Percentiles rank a stretch among this genome's conserved stretches.
These are phyloP conservation scores for Vesta saturnalis DNA, from an alignment of 2,888 invertebrate species.

Conservation along the genomic window DNA sequence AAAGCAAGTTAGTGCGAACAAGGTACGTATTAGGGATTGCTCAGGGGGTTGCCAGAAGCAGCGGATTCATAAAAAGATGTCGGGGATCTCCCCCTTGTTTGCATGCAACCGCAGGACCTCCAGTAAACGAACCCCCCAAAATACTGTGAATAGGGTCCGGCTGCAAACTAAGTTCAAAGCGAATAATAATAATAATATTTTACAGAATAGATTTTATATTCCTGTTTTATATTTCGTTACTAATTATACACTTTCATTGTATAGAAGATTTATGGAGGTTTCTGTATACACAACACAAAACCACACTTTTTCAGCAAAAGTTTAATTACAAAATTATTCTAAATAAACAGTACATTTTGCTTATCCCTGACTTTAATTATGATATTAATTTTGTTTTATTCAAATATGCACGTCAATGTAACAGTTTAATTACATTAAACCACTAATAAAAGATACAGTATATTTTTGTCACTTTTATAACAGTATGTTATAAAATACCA, in stretches of 20 bases:
- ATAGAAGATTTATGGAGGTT: neutral
- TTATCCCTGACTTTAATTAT: neutral
- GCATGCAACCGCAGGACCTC: slow-evolving; percentile 46
- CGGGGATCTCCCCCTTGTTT: slow-evolving; percentile 48
- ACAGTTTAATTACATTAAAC: neutral
- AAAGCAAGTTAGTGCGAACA: slow-evolving; percentile 46
- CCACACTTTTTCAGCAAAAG: neutral
- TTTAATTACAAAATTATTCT: slow-evolving; percentile 1
- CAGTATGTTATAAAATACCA: too few species aligned
- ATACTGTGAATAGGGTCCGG: slow-evolving; percentile 32
- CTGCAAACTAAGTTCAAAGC: slow-evolving; percentile 22
- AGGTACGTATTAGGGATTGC: slow-evolving; percentile 41
- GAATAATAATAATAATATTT: slow-evolving; percentile 31
- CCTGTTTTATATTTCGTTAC: neutral
- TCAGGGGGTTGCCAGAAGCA: slow-evolving; percentile 35
- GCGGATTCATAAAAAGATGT: slow-evolving; percentile 50
- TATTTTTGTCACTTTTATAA: too few species aligned
- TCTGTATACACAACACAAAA: neutral
- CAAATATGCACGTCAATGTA: neutral
- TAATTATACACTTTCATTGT: slow-evolving; percentile 1
- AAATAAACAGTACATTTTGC: neutral
- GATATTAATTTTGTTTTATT: neutral
- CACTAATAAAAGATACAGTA: neutral
- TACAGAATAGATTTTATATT: slow-evolving; percentile 12
- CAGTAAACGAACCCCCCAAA: slow-evolving; percentile 27